phyloP scores from a whole-genome alignment of 2,113 vertebrate genomes.

The Mastomys natalensis region DNA sequence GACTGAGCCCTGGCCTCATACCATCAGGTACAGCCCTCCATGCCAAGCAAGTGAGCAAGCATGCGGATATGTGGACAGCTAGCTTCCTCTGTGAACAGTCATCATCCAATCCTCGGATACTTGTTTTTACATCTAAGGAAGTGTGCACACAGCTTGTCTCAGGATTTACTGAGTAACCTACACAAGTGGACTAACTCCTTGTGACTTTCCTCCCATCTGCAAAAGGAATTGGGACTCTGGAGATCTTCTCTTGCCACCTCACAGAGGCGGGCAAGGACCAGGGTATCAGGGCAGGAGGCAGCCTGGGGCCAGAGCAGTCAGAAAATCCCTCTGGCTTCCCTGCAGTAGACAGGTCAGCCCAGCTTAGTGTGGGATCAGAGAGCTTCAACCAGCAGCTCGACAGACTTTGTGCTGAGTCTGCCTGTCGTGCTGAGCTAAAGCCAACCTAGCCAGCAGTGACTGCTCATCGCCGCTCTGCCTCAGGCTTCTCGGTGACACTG shows the following conservation, averaged over 20 bases:
- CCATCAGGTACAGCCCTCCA: neutral
- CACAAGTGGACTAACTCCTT: neutral
- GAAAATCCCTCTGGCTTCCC: neutral
- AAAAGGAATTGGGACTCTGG: neutral
- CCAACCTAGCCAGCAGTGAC: neutral
- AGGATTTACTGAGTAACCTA: neutral
- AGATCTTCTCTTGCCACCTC: neutral
- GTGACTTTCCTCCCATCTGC: neutral
- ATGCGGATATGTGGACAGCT: neutral
- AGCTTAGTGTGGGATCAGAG: neutral
- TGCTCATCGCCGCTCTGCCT: neutral
- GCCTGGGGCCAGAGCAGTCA: neutral
- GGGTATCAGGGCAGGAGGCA: neutral
- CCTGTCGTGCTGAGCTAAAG: neutral
- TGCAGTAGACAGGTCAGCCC: neutral
- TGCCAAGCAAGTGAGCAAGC: neutral
- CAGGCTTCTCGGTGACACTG: accelerated
- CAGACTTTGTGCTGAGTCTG: neutral
- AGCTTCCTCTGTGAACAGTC: neutral
- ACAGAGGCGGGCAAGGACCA: neutral
- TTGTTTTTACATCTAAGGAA: neutral
- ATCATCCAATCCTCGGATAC: neutral
- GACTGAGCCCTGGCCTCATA: neutral
- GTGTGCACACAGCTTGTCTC: neutral
- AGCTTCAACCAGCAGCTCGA: neutral